phyloP scores from a whole-genome alignment of 2,113 vertebrate genomes.

The Gopherus flavomarginatus region DNA sequence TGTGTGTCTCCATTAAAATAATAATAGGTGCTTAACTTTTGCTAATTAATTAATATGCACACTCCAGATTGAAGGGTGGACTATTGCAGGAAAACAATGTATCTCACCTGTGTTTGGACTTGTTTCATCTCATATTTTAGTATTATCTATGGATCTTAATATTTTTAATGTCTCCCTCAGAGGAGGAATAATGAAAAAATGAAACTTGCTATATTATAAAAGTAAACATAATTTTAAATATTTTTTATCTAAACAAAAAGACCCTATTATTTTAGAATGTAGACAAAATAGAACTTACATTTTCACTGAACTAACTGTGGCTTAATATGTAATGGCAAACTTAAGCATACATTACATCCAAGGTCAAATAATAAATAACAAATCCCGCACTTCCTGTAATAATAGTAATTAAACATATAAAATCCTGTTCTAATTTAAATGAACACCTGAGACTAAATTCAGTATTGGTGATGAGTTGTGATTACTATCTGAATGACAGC shows the following conservation, averaged over 20 bases:
- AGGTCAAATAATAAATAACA: not conserved
- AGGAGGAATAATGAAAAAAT: not conserved
- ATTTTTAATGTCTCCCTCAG: not conserved
- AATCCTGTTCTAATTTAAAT: not conserved
- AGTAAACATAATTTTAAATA: not conserved
- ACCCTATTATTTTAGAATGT: not conserved
- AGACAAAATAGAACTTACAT: not conserved
- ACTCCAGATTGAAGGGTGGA: not conserved
- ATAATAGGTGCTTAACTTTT: not conserved
- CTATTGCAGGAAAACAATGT: not conserved
- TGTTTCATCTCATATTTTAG: not conserved
- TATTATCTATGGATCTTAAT: not conserved
- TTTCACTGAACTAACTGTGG: not conserved
- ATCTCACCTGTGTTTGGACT: not conserved
- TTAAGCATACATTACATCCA: not conserved
- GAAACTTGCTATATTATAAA: not conserved
- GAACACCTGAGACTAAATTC: not conserved
- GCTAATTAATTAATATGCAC: accelerated
- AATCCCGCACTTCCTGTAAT: not conserved
- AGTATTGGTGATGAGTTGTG: not conserved
- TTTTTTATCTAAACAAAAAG: not conserved
- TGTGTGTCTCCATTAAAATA: not conserved
- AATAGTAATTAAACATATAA: not conserved
- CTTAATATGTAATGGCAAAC: not conserved
- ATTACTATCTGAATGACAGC: not conserved